Evolutionary conservation across 2,888 invertebrate genomes (phyloP), one percentile per base, ranked within the genome.

Genomic region (Morpho helenor): DNA sequence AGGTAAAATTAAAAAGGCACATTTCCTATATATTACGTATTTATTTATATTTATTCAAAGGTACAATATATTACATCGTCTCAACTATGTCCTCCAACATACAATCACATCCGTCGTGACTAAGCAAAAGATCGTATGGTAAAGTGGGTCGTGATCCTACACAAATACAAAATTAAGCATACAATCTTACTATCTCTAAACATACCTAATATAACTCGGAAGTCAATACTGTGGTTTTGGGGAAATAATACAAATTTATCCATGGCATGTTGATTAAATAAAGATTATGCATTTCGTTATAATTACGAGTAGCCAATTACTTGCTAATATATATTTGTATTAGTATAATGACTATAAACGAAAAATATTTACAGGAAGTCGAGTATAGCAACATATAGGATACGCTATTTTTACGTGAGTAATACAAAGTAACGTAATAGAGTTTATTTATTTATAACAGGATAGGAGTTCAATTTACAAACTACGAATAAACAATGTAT

Each of bases 41-140:
- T 88, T 88, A 87, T 89, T 88, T 87, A 88, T 89, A 88, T 82
- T 82, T 79, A 83, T 84, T 87, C 80, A 87, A 89, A 89, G 89
- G 86, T 89, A 89, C 89, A 90, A 89, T 89, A 89, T 89, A 87
- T 88, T 89, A 89, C 89, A 89, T 80, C 87, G 84, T 87, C 84
- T 77, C 77, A 80, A 82, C 83, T 79, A 74, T 80, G 78, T 75
- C 81, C 78, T 80, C 79, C 85, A 80, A 78, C 72, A 77, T 82
- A 49, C 55, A 55, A 80, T 82, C 81, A 82, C 85, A 79, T 83
- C 80, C 82, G 76, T 79, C 73, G 82, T 84, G 85, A 87, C 85
- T 87, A 87, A 83, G 84, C 84, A 84, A 85, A 81, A 81, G 75
- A 83, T 83, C 77, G 73, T 79, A 82, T 83, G 88, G 87, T 88